Evolutionary conservation across 1,140 invertebrate genomes (phyloP).

Genomic region (Leguminivora glycinivorella): DNA sequence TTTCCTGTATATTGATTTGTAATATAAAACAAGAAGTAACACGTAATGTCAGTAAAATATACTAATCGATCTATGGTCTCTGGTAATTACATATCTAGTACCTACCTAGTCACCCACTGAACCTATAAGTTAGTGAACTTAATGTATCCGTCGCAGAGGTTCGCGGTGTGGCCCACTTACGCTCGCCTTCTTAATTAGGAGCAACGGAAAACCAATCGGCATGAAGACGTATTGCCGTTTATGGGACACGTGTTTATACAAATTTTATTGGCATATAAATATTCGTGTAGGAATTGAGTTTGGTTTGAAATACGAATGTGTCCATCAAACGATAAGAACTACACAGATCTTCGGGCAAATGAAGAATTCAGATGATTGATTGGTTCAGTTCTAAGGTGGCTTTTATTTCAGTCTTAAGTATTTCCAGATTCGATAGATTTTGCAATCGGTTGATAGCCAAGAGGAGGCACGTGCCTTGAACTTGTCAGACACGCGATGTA

Average conservation of each 20-base stretch:
- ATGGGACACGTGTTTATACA: background rate
- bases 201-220: conserved; percentile 4
- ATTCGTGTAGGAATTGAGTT: background rate
- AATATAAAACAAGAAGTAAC: background rate
- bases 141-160: conserved; percentile 50
- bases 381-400: background rate
- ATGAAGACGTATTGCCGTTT: conserved; percentile 21
- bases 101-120: conserved; percentile 33
- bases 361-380: background rate
- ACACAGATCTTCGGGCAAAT: background rate
- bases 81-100: background rate
- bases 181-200: conserved; percentile 25
- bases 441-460: too few species aligned
- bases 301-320: background rate
- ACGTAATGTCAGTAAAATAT: background rate
- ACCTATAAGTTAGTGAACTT: conserved; percentile 49
- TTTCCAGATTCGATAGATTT: too few species aligned
- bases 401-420: too few species aligned
- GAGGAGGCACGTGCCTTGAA: too few species aligned
- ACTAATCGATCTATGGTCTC: too few species aligned
- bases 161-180: conserved; percentile 45
- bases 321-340: background rate
- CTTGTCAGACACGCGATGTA: too few species aligned
- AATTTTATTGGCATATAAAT: background rate
- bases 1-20: too few species aligned